Evolutionary conservation across 37 sponge, comb jelly and placozoan species (phyloP), one percentile per base, ranked within the genome.

Genomic region (Beroe forskalii): DNA sequence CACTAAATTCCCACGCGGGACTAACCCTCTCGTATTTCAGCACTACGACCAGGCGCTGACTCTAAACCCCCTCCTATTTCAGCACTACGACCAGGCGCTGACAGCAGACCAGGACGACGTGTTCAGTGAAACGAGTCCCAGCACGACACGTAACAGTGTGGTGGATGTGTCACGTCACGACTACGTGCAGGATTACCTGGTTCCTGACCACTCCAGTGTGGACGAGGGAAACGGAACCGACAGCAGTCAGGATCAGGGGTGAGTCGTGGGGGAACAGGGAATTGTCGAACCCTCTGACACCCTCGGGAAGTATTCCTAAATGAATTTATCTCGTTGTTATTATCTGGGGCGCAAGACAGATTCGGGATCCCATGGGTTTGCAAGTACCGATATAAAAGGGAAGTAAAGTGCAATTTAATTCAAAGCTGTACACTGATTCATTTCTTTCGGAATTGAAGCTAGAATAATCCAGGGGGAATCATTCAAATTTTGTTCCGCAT

Each of bases 181-280:
- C 22, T 80, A 80, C 55, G 86, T 80, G 31, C 86, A 80, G 86
- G 86, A 80, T 43, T 80, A 80, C 86, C 40, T 80, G 55, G 86
- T 80, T 4, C 86, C 86, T 3, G 86, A 80, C 35, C 86, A 80
- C 38, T 30, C 12, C 55, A 80, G 86, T 25, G 86, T 80, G 86
- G 86, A 80, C 86, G 86, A 80, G 86, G 86, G 86, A 4, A 80
- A 80, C 22, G 86, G 86, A 35, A 80, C 86, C 4, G 86, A 80
- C 55, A 33, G 38, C 48, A 80, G 86, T 30, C 86, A 80, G 55
- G 86, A 80, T 38, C 86, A 80, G 48, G 86, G 86, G 86, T 80
- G 6, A 44, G 55, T 80, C n/a, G n/a, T n/a, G n/a, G n/a, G n/a
- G n/a, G 9, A 55, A 55, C n/a, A n/a, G n/a, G n/a, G n/a, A n/a